Percentiles rank a stretch among this genome's conserved stretches.
phyloP scores from a whole-genome alignment of 1,140 invertebrate genomes.

The Holotrichia oblita region DNA sequence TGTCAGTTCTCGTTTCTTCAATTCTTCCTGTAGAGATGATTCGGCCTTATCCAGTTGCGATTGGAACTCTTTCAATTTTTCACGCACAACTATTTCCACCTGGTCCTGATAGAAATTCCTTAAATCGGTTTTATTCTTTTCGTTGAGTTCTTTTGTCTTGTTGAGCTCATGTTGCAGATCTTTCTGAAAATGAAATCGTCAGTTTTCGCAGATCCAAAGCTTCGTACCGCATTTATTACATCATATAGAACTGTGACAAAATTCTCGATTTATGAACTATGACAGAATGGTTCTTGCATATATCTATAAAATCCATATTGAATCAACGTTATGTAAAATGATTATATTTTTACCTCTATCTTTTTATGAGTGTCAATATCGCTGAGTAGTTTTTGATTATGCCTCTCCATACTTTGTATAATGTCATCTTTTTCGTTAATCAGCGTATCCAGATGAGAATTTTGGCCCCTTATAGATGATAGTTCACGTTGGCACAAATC shows the following conservation, averaged over 20 bases:
- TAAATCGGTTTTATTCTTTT: constrained; percentile 71
- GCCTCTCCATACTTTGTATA: constrained; percentile 63
- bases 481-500: constrained; percentile 67
- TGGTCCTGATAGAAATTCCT: constrained; percentile 82
- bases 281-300: neutral
- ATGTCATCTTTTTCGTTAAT: constrained; percentile 65
- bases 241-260: neutral
- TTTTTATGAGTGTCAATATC: constrained; percentile 63
- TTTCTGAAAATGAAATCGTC: constrained; percentile 48
- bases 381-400: constrained; percentile 63
- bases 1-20: constrained; percentile 71
- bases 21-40: constrained; percentile 69
- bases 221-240: neutral
- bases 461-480: constrained; percentile 64
- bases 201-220: neutral
- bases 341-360: constrained; percentile 61
- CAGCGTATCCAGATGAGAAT: constrained; percentile 63
- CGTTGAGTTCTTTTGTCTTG: constrained; percentile 52
- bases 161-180: constrained; percentile 65
- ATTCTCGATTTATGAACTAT: too few species aligned
- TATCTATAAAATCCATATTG: neutral
- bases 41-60: constrained; percentile 75
- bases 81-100: constrained; percentile 77
- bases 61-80: constrained; percentile 82
- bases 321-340: neutral